These are phyloP conservation scores for Melopsittacus undulatus DNA, from an alignment of 2,797 vertebrate species.

Conservation along the genomic window DNA sequence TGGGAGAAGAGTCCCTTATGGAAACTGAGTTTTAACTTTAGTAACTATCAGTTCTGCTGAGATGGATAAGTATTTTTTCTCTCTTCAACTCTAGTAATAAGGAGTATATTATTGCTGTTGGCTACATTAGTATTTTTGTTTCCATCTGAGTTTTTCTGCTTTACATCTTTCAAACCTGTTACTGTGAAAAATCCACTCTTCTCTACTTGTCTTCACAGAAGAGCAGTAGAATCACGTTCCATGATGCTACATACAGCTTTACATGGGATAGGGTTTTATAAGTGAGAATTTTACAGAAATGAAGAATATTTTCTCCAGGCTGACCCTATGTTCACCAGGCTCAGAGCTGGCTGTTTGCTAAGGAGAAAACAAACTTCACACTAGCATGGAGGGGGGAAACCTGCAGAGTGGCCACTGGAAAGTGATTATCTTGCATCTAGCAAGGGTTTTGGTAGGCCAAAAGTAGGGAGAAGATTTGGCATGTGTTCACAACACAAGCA, in stretches of 20 bases:
- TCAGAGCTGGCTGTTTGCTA: not conserved
- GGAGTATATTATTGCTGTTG: not conserved
- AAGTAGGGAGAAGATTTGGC: not conserved
- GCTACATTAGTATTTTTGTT: not conserved
- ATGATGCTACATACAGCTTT: not conserved
- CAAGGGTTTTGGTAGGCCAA: not conserved
- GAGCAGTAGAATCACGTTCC: not conserved
- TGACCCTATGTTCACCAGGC: not conserved
- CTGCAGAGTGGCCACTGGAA: not conserved
- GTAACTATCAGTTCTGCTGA: not conserved
- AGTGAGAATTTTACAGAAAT: not conserved
- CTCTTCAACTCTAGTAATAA: not conserved
- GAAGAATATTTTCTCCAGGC: not conserved
- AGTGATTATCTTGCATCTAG: not conserved
- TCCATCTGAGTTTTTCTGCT: not conserved
- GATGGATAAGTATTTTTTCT: not conserved
- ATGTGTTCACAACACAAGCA: not conserved
- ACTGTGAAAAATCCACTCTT: not conserved
- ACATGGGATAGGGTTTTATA: not conserved
- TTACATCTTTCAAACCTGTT: not conserved
- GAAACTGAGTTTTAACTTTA: not conserved
- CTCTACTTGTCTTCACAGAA: not conserved
- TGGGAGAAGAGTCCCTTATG: not conserved
- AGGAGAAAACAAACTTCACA: not conserved
- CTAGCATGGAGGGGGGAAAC: not conserved